Percentiles rank a stretch among this genome's conserved stretches.
phyloP scores from a whole-genome alignment of 2,113 vertebrate species.

The Hippocampus abdominalis region DNA sequence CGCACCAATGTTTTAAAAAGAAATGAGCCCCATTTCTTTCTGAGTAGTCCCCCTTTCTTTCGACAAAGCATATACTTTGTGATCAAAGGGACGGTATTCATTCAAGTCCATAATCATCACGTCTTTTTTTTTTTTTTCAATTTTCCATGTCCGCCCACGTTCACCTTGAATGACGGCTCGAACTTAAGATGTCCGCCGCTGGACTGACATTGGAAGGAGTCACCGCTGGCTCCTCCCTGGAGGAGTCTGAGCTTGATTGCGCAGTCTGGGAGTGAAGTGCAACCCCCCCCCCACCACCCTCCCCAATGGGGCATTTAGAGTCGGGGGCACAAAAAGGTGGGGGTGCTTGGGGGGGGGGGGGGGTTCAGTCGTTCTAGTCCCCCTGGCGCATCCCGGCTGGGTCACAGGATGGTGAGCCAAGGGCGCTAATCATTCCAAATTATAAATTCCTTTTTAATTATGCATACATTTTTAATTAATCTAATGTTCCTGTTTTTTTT shows the following conservation, averaged over 20 bases:
- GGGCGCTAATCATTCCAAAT: constrained; percentile 77
- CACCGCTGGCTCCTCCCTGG: constrained; percentile 59
- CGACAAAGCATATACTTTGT: constrained; percentile 36
- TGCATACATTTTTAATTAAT: constrained; percentile 83
- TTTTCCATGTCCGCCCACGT: constrained; percentile 40
- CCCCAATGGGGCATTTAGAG: constrained; percentile 28
- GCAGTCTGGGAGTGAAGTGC: constrained; percentile 66
- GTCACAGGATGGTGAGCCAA: constrained; percentile 66
- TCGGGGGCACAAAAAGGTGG: constrained; percentile 42
- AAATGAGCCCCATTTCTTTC: constrained; percentile 36
- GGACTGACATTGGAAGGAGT: constrained; percentile 64
- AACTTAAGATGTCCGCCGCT: constrained; percentile 64
- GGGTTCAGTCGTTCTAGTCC: constrained; percentile 39
- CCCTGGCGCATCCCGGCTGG: constrained; percentile 54
- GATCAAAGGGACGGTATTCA: constrained; percentile 52
- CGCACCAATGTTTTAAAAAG: constrained; percentile 36
- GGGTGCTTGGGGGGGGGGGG: not conserved
- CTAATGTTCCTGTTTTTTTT: constrained; percentile 74
- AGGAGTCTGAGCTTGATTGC: constrained; percentile 62
- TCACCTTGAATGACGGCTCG: constrained; percentile 54
- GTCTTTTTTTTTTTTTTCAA: constrained; percentile 1
- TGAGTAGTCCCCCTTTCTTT: constrained; percentile 26
- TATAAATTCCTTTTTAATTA: constrained; percentile 81
- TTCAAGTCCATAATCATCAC: constrained; percentile 38
- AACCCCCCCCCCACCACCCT: constrained; percentile 50